Evolutionary conservation across 2,888 invertebrate genomes (phyloP), one percentile per base, ranked within the genome.

Genomic region (Mythimna loreyi): DNA sequence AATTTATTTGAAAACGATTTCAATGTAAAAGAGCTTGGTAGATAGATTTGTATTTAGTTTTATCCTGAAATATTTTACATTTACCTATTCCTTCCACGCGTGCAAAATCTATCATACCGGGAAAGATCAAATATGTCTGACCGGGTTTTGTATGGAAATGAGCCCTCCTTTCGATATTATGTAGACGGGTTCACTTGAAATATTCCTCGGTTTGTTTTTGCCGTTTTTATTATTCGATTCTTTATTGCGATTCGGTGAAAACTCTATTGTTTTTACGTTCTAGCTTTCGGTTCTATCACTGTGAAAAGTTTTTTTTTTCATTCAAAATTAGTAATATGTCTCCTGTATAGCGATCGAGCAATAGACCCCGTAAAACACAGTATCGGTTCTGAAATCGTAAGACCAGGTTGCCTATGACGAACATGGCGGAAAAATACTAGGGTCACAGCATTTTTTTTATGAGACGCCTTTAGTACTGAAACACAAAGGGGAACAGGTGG

Each of bases 121-220:
- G 36, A 33, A 28, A 45, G 45, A 73, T 67, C 63, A 50, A 64
- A 67, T 61, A 78, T 63, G 68, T 73, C 36, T 61, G 57, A 36
- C 63, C 61, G 49, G 11, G 52, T 67, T 78, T 50, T 73, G 59
- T 30, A 76, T 76, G 57, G 56, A 73, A 76, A 78, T 78, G 52
- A 67, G 73, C 43, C 28, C 25, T 53, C 36, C 57, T 30, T n/a
- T 40, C 47, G 30, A 60, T 76, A 47, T 67, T 63, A 65, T 74
- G 49, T 33, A 53, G 53, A 50, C 53, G 40, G 25, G 11, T 30
- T 55, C 62, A 53, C 53, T 75, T 62, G 43, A 55, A 43, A 58
- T 62, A 61, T 66, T 60, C 28, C 57, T 49, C 25, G n/a, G 43
- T 45, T 55, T 63, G 36, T 58, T 74, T 69, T 69, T 56, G 0